phyloP scores from a whole-genome alignment of 1,140 invertebrate species.

The Drosophila grimshawi region DNA sequence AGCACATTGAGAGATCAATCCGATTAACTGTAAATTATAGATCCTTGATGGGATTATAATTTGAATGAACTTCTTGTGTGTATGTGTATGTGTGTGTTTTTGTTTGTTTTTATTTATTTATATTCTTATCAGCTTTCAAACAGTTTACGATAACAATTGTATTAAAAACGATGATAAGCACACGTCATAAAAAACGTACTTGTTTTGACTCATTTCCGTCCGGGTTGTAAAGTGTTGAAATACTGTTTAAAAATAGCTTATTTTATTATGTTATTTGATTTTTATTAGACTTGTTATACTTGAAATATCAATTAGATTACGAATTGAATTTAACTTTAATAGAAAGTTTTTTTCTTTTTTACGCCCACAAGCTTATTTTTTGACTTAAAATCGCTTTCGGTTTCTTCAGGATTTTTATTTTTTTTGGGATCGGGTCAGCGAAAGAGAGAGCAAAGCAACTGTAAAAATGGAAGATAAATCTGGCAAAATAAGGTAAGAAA shows the following conservation, averaged over 20 bases:
- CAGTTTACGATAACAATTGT: too few species aligned
- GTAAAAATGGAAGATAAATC: slow-evolving; percentile 9
- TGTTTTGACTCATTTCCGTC: too few species aligned
- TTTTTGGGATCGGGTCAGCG: background rate
- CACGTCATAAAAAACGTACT: too few species aligned
- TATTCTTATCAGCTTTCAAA: slow-evolving; percentile 3
- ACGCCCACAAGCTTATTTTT: background rate
- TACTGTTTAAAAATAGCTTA: too few species aligned
- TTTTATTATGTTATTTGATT: too few species aligned
- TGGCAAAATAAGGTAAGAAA: background rate
- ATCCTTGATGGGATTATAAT: slow-evolving; percentile 10
- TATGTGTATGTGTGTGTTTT: background rate
- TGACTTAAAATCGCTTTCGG: background rate
- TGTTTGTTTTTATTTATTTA: background rate
- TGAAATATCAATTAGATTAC: too few species aligned
- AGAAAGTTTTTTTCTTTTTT: too few species aligned
- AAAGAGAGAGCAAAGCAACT: slow-evolving; percentile 14
- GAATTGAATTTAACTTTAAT: too few species aligned
- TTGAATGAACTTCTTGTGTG: too few species aligned
- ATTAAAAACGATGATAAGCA: too few species aligned
- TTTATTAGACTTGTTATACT: too few species aligned
- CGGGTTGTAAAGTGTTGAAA: too few species aligned
- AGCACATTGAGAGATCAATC: slow-evolving; percentile 37
- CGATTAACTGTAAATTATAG: slow-evolving; percentile 19
- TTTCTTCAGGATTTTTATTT: background rate